Conservation (phyloP, 2,888 invertebrate genomes). For the Diloba caeruleocephala region DNA sequence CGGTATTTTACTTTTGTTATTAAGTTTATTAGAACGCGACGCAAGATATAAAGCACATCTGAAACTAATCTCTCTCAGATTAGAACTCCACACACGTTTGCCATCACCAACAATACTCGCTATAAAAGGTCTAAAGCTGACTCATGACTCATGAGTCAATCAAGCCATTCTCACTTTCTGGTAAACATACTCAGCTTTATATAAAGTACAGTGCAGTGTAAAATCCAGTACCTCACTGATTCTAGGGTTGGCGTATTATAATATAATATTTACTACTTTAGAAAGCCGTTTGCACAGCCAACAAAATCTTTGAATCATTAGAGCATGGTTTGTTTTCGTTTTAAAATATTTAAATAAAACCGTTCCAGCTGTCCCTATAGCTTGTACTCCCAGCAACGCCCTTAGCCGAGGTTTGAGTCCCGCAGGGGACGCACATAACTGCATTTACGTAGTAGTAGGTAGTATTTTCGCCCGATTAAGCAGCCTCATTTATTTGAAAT, state of each 20-base stretch:
- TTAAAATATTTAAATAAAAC: no score
- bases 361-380: no score
- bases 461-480: no score
- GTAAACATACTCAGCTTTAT: slow-evolving; percentile 49
- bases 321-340: background rate
- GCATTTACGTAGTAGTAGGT: no score
- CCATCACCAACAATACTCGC: slow-evolving; percentile 29
- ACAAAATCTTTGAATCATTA: no score
- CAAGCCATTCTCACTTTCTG: slow-evolving; percentile 36
- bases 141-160: slow-evolving; percentile 48
- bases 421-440: no score
- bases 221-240: slow-evolving; percentile 36
- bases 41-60: slow-evolving; percentile 29
- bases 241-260: slow-evolving; percentile 54
- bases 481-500: no score
- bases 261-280: background rate
- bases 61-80: slow-evolving; percentile 35
- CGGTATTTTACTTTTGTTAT: no score
- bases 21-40: no score
- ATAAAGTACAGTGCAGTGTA: slow-evolving; percentile 38
- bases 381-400: no score
- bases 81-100: slow-evolving; percentile 44
- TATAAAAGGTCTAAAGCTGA: slow-evolving; percentile 49
- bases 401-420: no score
- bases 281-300: background rate